Evolutionary conservation across 1,140 invertebrate species (phyloP), one percentile per base, ranked within the genome.

Genomic region (Bicyclus anynana): DNA sequence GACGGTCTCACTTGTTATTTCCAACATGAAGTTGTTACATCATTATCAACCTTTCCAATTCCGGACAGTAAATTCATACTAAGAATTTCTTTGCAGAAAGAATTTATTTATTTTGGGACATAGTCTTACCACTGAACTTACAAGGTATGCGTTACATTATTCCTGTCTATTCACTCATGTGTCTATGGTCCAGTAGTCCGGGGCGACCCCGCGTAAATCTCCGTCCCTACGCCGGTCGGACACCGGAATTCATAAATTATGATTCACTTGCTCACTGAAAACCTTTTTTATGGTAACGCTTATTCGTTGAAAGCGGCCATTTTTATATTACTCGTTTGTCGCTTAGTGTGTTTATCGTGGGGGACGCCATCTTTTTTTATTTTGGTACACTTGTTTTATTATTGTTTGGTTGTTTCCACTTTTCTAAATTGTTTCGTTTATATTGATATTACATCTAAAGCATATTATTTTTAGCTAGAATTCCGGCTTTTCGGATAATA

Each of bases 181-280:
- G 20, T 38, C 55, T 59, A 59, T 69, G 72, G 72, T 47, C 72
- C 68, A 67, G 72, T 75, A 76, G 72, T 56, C 76, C 81, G 78
- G 80, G 79, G 80, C 83, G 84, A 87, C 84, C 81, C 80, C 70
- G 73, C 77, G 81, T 87, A 87, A 87, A 85, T 87, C 80, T 87
- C 77, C 67, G 69, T 63, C 62, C 52, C 60, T 40, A 66, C 57
- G 55, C 18, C 40, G 17, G 56, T 50, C 74, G 72, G 82, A 84
- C 81, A 82, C 74, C 80, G 81, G 79, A 84, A 87, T 87, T 84
- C 84, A 87, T 87, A 87, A 87, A 87, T 87, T 87, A 87, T 87
- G 84, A 87, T 87, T 87, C 84, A 87, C 81, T 87, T 80, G 79
- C 80, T 87, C 80, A 84, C 80, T 84, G 84, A 84, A 87, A 86